Evolutionary conservation across 2,113 vertebrate genomes (phyloP).

Genomic region (Myxocyprinus asiaticus): DNA sequence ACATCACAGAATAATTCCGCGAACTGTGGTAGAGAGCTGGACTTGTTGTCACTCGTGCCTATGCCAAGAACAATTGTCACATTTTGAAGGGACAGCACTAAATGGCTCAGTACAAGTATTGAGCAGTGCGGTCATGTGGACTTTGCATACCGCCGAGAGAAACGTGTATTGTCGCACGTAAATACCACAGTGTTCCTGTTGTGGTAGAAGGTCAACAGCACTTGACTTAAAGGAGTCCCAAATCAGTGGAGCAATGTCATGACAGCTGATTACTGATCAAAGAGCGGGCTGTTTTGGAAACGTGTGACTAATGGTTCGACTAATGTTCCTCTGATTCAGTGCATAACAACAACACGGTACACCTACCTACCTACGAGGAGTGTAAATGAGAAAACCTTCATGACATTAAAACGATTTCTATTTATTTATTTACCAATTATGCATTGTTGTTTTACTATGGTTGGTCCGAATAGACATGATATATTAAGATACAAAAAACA

Average conservation of each 20-base stretch:
- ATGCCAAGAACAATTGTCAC: slow-evolving; percentile 70
- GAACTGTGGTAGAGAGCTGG: slow-evolving; percentile 56
- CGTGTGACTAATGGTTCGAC: not conserved
- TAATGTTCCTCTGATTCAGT: not conserved
- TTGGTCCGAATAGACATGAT: no score
- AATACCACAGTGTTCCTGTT: not conserved
- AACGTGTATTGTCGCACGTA: not conserved
- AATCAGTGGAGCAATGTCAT: not conserved
- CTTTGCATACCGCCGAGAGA: not conserved
- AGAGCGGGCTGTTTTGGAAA: slow-evolving; percentile 17
- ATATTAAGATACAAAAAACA: no score
- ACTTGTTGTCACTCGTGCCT: slow-evolving; percentile 59
- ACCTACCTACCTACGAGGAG: not conserved
- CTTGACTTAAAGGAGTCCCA: not conserved
- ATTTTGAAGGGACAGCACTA: slow-evolving; percentile 56
- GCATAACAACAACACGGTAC: not conserved
- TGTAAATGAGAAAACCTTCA: not conserved
- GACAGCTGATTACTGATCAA: not conserved
- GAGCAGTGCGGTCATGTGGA: not conserved
- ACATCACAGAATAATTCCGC: slow-evolving; percentile 32
- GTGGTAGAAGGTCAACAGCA: not conserved
- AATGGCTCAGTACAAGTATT: not conserved
- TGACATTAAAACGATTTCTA: not conserved
- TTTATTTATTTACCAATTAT: slow-evolving; percentile 13
- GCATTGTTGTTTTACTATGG: not conserved